phyloP scores from a whole-genome alignment of 2,797 vertebrate species.

The Poecilia wingei region DNA sequence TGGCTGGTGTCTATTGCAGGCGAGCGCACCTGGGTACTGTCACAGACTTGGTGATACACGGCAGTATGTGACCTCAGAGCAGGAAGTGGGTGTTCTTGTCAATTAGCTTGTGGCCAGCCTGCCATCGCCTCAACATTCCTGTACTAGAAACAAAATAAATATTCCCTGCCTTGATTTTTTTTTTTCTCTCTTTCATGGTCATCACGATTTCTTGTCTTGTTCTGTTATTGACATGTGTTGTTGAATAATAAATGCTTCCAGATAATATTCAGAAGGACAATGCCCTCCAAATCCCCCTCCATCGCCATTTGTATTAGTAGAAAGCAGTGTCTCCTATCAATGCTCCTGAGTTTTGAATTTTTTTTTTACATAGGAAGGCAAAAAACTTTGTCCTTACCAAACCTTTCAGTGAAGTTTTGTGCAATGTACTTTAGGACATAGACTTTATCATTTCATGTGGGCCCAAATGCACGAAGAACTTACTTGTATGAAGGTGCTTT shows the following conservation, averaged over 20 bases:
- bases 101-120: constrained; percentile 57
- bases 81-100: constrained; percentile 52
- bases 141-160: constrained; percentile 12
- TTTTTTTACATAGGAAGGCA: constrained; percentile 32
- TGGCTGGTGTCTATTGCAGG: constrained; percentile 63
- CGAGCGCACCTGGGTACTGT: constrained; percentile 57
- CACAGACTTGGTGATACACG: constrained; percentile 47
- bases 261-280: constrained; percentile 70
- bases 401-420: constrained; percentile 35
- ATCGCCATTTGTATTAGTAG: constrained; percentile 58
- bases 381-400: constrained; percentile 55
- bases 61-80: constrained; percentile 61
- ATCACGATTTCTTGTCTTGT: constrained; percentile 30
- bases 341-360: constrained; percentile 33
- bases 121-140: constrained; percentile 55
- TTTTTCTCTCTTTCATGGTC: constrained; percentile 11
- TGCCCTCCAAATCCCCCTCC: constrained; percentile 32
- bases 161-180: constrained; percentile 11
- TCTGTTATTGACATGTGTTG: constrained; percentile 50
- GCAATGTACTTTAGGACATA: constrained; percentile 27
- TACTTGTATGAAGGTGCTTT: constrained; percentile 8
- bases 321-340: constrained; percentile 70
- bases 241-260: constrained; percentile 77
- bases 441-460: constrained; percentile 24
- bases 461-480: constrained; percentile 10